Conservation (phyloP, 1,140 invertebrate genomes). For the Macrobrachium nipponense region DNA sequence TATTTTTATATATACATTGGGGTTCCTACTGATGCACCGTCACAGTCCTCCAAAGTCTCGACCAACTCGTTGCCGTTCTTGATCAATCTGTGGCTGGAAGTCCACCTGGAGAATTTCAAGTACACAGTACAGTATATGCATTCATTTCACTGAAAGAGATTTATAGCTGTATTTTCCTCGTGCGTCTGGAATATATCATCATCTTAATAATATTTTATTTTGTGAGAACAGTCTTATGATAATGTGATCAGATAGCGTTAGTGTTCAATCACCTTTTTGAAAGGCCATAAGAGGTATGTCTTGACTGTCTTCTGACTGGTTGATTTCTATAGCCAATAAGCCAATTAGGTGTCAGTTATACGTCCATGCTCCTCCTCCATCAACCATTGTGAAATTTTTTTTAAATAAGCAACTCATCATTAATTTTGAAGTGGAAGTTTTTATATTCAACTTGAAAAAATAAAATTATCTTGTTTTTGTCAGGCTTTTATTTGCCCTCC, state of each 20-base stretch:
- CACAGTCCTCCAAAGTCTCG: slow-evolving; percentile 8
- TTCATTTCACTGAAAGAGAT: slow-evolving; percentile 42
- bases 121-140: no score
- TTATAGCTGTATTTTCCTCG: slow-evolving; percentile 54
- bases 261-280: slow-evolving; percentile 52
- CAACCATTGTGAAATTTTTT: slow-evolving; percentile 56
- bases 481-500: no score
- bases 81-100: slow-evolving; percentile 38
- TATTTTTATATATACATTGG: slow-evolving; percentile 31
- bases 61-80: slow-evolving; percentile 50
- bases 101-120: slow-evolving; percentile 35
- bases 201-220: slow-evolving; percentile 53
- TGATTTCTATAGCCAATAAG: slow-evolving; percentile 51
- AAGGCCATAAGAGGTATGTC: slow-evolving; percentile 57
- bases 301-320: slow-evolving; percentile 59
- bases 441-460: slow-evolving; percentile 63
- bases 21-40: slow-evolving; percentile 23
- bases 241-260: slow-evolving; percentile 45
- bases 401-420: slow-evolving; percentile 56
- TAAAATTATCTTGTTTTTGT: slow-evolving; percentile 61
- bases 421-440: slow-evolving; percentile 58
- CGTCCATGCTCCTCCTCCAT: slow-evolving; percentile 59
- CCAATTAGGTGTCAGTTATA: slow-evolving; percentile 61
- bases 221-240: slow-evolving; percentile 53
- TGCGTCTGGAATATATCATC: slow-evolving; percentile 53